Conservation (phyloP, 2,888 invertebrate genomes). For the Macrostomum cliftonense region DNA sequence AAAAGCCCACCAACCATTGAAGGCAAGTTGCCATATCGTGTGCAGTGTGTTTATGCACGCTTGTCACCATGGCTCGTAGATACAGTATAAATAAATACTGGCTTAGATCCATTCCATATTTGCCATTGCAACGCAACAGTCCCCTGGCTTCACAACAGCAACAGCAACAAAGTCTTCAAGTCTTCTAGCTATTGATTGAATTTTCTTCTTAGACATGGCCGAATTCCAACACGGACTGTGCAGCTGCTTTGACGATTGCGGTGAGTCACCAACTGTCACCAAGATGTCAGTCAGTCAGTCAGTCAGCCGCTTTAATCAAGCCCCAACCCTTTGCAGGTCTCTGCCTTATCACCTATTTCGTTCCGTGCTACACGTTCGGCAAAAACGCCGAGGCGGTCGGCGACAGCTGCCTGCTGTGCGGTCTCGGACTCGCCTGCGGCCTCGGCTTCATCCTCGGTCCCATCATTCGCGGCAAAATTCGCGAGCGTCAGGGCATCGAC, state of each 20-base stretch:
- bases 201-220: neutral
- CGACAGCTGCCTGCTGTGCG: neutral
- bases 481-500: neutral
- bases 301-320: too few relatives aligned
- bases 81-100: too few relatives aligned
- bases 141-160: too few relatives aligned
- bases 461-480: neutral
- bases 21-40: too few relatives aligned
- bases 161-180: too few relatives aligned
- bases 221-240: conserved; percentile 1
- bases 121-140: too few relatives aligned
- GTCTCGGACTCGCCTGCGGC: neutral
- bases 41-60: too few relatives aligned
- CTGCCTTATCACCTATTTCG: neutral
- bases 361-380: neutral
- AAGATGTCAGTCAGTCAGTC: too few relatives aligned
- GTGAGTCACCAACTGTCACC: neutral
- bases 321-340: neutral
- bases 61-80: too few relatives aligned
- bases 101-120: too few relatives aligned
- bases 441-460: neutral
- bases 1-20: too few relatives aligned
- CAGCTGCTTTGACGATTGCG: conserved; percentile 2
- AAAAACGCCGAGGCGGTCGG: neutral
- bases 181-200: too few relatives aligned